Conservation (phyloP, 2,888 invertebrate genomes). For the Zygogramma bicolorata region DNA sequence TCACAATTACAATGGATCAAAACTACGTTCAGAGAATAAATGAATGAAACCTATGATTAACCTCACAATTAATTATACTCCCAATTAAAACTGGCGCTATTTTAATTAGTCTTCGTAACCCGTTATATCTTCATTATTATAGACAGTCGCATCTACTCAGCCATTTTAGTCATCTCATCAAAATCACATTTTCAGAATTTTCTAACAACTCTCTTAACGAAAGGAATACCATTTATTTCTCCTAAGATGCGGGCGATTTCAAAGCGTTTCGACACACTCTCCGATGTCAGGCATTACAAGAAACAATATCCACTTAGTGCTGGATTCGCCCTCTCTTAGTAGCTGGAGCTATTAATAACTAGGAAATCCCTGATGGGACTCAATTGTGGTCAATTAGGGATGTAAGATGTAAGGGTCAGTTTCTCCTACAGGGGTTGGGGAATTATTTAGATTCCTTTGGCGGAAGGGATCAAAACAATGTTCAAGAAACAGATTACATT, state of each 20-base stretch:
- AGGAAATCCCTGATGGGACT: slow-evolving; percentile 25
- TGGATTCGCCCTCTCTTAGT: slow-evolving; percentile 19
- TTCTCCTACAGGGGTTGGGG: not conserved
- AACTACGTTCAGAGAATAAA: not conserved
- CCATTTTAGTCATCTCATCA: not conserved
- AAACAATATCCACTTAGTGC: slow-evolving; percentile 16
- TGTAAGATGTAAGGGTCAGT: slow-evolving; percentile 6
- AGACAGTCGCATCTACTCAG: not conserved
- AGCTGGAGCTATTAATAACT: slow-evolving; percentile 29
- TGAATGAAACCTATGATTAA: not conserved
- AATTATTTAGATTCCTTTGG: not conserved
- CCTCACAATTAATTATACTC: not conserved
- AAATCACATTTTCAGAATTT: slow-evolving; percentile 19
- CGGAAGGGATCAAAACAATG: not conserved
- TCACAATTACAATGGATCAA: not conserved
- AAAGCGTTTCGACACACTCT: not conserved
- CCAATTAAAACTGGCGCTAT: not conserved
- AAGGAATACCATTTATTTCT: not conserved
- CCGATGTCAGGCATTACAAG: slow-evolving; percentile 10
- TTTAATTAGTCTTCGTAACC: not conserved
- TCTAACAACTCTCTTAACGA: not conserved
- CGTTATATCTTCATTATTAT: not conserved
- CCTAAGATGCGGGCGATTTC: slow-evolving; percentile 6
- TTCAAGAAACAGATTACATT: no score
- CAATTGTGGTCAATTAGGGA: slow-evolving; percentile 35